Percentiles rank a stretch among this genome's conserved stretches.
Evolutionary conservation across 1,140 invertebrate genomes (phyloP).

Genomic region (Drosophila obscura): DNA sequence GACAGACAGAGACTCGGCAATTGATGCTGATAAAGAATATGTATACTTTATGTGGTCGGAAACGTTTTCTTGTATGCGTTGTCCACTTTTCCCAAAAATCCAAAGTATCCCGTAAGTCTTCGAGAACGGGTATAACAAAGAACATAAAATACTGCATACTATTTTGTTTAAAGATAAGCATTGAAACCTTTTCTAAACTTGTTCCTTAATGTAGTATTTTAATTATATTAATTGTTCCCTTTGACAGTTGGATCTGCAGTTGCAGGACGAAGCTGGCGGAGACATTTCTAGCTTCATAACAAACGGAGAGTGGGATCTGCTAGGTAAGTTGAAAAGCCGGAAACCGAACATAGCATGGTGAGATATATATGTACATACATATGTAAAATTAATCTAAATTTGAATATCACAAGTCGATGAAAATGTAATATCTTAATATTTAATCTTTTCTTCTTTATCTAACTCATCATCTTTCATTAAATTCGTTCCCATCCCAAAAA

Average conservation of each 20-base stretch:
- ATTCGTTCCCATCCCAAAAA: not conserved
- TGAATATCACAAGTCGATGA: no score
- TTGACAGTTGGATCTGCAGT: conserved; percentile 93
- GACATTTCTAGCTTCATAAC: conserved; percentile 98
- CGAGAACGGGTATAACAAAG: no score
- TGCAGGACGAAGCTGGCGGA: conserved; percentile 94
- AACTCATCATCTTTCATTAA: conserved; percentile 15
- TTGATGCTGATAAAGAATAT: no score
- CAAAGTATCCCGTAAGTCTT: no score
- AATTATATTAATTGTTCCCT: not conserved
- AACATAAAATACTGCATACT: no score
- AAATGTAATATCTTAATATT: conserved; percentile 25
- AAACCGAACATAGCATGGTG: no score
- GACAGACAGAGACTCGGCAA: no score
- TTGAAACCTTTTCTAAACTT: not conserved
- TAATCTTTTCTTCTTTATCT: conserved; percentile 36
- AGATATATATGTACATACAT: not conserved
- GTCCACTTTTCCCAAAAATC: no score
- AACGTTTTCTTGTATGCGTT: no score
- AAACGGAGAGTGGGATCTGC: conserved; percentile 99
- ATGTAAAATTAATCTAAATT: not conserved
- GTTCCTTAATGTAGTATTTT: not conserved
- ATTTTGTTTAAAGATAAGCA: no score
- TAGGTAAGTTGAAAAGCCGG: conserved; percentile 89
- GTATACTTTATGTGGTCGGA: no score